Evolutionary conservation across 1,140 invertebrate genomes (phyloP), one percentile per base, ranked within the genome.

Genomic region (Agrypnia vestita): DNA sequence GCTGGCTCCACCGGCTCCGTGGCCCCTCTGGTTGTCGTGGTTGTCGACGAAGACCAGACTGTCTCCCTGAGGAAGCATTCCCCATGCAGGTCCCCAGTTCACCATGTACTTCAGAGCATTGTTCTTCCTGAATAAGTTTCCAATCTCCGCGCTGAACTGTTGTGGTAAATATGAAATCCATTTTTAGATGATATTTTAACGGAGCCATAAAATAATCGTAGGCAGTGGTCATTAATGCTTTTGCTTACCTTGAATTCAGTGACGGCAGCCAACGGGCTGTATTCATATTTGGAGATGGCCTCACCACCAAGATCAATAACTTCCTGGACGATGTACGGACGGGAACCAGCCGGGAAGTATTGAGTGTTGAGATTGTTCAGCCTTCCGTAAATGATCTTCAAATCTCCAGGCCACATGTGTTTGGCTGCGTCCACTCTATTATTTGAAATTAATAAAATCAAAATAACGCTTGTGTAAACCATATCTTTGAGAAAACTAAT

Each of bases 361-460:
- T 86, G 84, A 0, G 89, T 90, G 80, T 91, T 93, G 19, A 95
- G 86, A 85, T 94, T 90, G 1, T 92, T 89, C 0, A 94, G 83
- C 35, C 90, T 86, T 13, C 87, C 86, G 82, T 91, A 93, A 67
- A 96, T 95, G 8, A 86, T 84, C 49, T 87, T 82, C 3, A 96
- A 85, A 85, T 96, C 94, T 15, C 80, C 84, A 0, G 95, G 95
- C 93, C 93, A 95, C 94, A 96, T 96, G 85, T 96, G 95, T 84
- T 96, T 96, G 0, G 94, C 92, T 12, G 94, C 94, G 82, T 94
- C 93, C 62, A 94, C 90, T 84, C 93, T 92, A 77, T 10, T 19
- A 56, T 10, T 35, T 35, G 1, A 6, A 35, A n/a, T n/a, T n/a
- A n/a, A n/a, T n/a, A n/a, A n/a, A n/a, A n/a, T n/a, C n/a, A n/a